These are phyloP conservation scores for Macrotis lagotis DNA, from an alignment of 2,113 vertebrate genomes.

Conservation along the genomic window DNA sequence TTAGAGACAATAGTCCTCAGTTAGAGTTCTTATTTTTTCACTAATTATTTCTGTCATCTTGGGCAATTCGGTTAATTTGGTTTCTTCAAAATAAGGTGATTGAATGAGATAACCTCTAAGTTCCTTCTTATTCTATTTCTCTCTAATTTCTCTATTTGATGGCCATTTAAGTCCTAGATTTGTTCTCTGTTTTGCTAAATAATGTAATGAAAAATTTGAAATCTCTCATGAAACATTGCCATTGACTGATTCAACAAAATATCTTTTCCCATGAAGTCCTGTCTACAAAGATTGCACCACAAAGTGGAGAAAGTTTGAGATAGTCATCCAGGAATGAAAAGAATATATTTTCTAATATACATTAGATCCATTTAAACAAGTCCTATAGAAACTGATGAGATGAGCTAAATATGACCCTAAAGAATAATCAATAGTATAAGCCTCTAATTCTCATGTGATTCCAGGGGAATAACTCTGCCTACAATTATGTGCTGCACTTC, in stretches of 20 bases:
- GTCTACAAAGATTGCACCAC: neutral
- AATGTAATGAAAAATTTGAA: neutral
- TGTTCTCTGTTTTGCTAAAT: slow-evolving; percentile 8
- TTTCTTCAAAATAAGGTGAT: neutral
- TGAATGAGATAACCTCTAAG: neutral
- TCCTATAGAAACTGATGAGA: neutral
- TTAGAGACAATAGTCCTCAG: neutral
- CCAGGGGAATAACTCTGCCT: neutral
- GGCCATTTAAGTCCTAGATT: slow-evolving; percentile 4
- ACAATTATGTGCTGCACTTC: neutral
- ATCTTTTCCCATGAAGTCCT: slow-evolving; percentile 8
- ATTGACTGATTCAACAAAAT: neutral
- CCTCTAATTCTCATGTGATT: neutral
- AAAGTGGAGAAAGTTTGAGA: neutral
- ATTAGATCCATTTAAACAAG: slow-evolving; percentile 19
- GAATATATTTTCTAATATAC: neutral
- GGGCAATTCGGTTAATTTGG: neutral
- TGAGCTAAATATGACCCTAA: neutral
- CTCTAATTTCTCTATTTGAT: neutral
- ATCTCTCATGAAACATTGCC: neutral
- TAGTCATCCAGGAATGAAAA: neutral
- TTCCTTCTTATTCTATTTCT: neutral
- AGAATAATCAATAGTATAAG: neutral
- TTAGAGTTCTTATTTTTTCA: neutral
- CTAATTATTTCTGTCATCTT: neutral